A percentile compares a stretch with the other conserved stretches of the same genome.
phyloP scores from a whole-genome alignment of 2,888 invertebrate genomes.

The Gymnosoma rotundatum region DNA sequence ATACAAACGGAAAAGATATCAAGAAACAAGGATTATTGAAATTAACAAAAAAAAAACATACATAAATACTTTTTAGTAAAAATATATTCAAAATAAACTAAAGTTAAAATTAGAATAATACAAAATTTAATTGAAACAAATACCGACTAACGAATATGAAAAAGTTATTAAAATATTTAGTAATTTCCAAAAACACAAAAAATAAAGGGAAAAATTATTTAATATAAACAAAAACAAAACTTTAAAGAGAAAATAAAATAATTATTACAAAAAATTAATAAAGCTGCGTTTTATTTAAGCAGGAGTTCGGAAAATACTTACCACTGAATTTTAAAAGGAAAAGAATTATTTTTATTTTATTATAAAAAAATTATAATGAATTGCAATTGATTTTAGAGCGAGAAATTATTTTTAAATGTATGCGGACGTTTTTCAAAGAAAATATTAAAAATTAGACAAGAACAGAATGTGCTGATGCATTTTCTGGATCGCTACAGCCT shows the following conservation, averaged over 20 bases:
- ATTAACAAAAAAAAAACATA: constrained; percentile 38
- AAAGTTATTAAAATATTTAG: constrained; percentile 56
- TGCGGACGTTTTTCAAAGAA: no score
- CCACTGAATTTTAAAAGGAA: no score
- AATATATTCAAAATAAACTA: constrained; percentile 54
- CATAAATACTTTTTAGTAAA: constrained; percentile 43
- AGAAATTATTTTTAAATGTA: no score
- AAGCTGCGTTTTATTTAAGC: not conserved
- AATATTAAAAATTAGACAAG: no score
- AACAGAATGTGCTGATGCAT: no score
- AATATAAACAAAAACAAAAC: constrained; percentile 44
- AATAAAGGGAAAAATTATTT: constrained; percentile 54
- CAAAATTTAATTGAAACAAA: constrained; percentile 50
- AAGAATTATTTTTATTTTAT: no score
- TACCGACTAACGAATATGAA: constrained; percentile 49
- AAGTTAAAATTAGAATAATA: constrained; percentile 38
- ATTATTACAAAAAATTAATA: constrained; percentile 35
- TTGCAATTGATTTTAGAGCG: no score
- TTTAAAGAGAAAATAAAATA: constrained; percentile 40
- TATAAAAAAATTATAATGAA: no score
- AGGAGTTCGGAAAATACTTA: no score
- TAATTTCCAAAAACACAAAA: constrained; percentile 37
- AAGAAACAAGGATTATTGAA: constrained; percentile 46
- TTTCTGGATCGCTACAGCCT: no score
- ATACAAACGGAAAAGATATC: constrained; percentile 50